phyloP scores from a whole-genome alignment of 2,888 invertebrate species.

The Ormyrus rosae region DNA sequence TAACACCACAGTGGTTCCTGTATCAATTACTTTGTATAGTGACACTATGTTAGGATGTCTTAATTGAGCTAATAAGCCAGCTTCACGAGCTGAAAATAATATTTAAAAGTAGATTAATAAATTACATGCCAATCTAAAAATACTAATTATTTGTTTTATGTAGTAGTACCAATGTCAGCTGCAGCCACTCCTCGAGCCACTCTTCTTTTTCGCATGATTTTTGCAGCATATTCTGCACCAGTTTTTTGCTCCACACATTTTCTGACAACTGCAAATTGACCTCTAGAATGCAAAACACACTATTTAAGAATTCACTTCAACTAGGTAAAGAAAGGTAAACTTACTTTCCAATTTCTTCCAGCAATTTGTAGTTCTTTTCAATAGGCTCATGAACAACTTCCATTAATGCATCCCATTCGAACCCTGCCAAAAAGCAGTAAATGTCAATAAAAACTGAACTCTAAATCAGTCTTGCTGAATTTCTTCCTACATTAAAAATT shows the following conservation, averaged over 20 bases:
- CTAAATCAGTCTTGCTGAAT: neutral
- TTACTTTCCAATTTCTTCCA: constrained; percentile 79
- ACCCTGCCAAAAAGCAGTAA: constrained; percentile 59
- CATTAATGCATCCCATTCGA: constrained; percentile 75
- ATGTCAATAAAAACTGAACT: neutral
- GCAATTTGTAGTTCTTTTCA: constrained; percentile 77
- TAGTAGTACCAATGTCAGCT: constrained; percentile 77
- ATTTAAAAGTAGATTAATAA: neutral
- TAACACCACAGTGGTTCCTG: constrained; percentile 79
- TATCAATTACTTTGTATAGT: constrained; percentile 80
- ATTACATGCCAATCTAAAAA: constrained; percentile 3
- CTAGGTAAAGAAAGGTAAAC: constrained; percentile 60
- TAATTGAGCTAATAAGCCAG: constrained; percentile 78
- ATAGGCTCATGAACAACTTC: constrained; percentile 77
- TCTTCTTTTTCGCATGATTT: constrained; percentile 80
- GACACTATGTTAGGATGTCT: constrained; percentile 81
- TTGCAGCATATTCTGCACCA: constrained; percentile 80
- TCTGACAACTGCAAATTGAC: constrained; percentile 81
- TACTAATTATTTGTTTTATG: neutral
- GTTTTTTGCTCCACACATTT: constrained; percentile 78
- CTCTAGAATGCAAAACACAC: constrained; percentile 75
- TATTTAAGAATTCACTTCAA: neutral
- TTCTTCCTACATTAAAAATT: neutral
- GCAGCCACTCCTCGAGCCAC: constrained; percentile 79
- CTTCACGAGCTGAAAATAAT: constrained; percentile 75